phyloP scores from a whole-genome alignment of 53 echinoderm and acorn worm genomes.

The Holothuria scabra region DNA sequence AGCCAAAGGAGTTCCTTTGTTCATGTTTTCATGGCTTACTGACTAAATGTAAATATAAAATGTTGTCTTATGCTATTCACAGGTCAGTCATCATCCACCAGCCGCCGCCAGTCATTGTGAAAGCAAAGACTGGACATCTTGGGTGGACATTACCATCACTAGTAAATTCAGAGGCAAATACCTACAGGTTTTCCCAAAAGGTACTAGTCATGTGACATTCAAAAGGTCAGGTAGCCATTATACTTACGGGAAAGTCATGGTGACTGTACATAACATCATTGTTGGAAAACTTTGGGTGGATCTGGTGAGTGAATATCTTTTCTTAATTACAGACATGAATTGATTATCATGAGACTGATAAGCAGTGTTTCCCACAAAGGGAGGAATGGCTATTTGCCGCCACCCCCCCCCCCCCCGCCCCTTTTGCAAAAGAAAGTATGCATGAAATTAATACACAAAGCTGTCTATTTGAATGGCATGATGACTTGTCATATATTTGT shows the following conservation, averaged over 20 bases:
- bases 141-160: conserved; percentile 96
- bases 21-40: too few relatives aligned
- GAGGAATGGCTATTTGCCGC: too few relatives aligned
- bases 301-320: conserved; percentile 64
- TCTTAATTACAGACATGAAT: background rate
- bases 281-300: conserved; percentile 99
- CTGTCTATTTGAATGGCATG: too few relatives aligned
- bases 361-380: too few relatives aligned
- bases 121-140: conserved; percentile 89
- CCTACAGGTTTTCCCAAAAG: conserved; percentile 96
- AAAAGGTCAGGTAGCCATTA: conserved; percentile 96
- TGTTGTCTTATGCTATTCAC: background rate
- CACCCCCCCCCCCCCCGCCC: too few relatives aligned
- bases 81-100: conserved; percentile 99
- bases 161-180: conserved; percentile 99
- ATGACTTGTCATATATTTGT: too few relatives aligned
- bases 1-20: too few relatives aligned
- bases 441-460: too few relatives aligned
- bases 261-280: conserved; percentile 98
- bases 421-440: too few relatives aligned
- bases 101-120: conserved; percentile 92
- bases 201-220: conserved; percentile 88
- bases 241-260: conserved; percentile 88
- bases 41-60: too few relatives aligned
- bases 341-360: background rate